Evolutionary conservation across 2,113 vertebrate genomes (phyloP).

Genomic region (Lampris megalopsis): DNA sequence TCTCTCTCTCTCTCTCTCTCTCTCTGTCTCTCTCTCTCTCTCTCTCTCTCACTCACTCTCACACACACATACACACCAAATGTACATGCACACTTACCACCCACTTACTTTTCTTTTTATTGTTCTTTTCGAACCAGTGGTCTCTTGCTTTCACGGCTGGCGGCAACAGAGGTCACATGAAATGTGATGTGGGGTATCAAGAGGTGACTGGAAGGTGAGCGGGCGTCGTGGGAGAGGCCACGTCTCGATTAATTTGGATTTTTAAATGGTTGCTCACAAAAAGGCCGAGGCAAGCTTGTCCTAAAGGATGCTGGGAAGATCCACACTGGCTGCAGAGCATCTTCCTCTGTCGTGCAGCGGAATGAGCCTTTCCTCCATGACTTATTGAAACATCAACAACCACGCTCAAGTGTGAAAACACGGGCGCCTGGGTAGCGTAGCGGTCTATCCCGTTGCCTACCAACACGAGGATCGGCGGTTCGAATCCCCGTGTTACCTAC

Average conservation of each 20-base stretch:
- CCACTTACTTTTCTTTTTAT: slow-evolving; percentile 46
- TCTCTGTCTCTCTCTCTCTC: too few relatives aligned
- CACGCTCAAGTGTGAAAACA: too few relatives aligned
- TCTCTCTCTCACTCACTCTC: slow-evolving; percentile 3
- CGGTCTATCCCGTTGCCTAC: too few relatives aligned
- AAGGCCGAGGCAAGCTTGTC: not conserved
- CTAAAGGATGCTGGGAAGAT: not conserved
- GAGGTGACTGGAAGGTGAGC: slow-evolving; percentile 43
- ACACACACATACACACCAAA: slow-evolving; percentile 22
- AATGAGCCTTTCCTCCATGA: too few relatives aligned
- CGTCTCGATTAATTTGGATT: slow-evolving; percentile 26
- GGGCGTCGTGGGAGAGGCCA: slow-evolving; percentile 31
- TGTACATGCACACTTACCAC: slow-evolving; percentile 16
- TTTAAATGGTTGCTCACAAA: slow-evolving; percentile 42
- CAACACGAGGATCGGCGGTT: too few relatives aligned
- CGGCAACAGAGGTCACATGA: slow-evolving; percentile 36
- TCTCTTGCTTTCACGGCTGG: slow-evolving; percentile 37
- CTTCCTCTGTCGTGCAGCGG: slow-evolving; percentile 1
- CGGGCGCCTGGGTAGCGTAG: too few relatives aligned
- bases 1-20: too few relatives aligned
- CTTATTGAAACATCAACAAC: too few relatives aligned
- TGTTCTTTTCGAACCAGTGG: too few relatives aligned
- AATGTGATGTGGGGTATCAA: slow-evolving; percentile 47
- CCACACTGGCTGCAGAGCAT: slow-evolving; percentile 10
- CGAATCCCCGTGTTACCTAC: too few relatives aligned